A percentile compares a stretch with the other conserved stretches of the same genome.
Evolutionary conservation across 2,888 invertebrate genomes (phyloP).

Genomic region (Dasypolia templi): DNA sequence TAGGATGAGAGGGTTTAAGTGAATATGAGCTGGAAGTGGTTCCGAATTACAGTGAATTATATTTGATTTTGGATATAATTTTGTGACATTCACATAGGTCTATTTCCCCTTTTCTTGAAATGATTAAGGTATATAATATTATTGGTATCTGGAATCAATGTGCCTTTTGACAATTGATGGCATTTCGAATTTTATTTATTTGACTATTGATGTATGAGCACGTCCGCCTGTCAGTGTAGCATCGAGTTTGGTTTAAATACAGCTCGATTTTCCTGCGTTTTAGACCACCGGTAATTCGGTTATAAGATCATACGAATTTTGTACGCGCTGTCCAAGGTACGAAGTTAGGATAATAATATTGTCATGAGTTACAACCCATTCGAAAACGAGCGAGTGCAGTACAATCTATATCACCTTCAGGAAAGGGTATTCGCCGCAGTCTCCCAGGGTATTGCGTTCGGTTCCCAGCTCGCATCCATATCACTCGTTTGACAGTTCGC

Average conservation of each 20-base stretch:
- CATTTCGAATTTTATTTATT: no score
- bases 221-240: neutral
- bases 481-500: slow-evolving; percentile 34
- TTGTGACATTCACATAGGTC: neutral
- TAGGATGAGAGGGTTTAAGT: slow-evolving; percentile 17
- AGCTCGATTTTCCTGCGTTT: neutral
- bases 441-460: slow-evolving; percentile 11
- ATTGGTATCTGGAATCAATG: neutral
- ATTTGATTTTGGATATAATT: slow-evolving; percentile 4
- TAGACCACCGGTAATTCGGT: neutral
- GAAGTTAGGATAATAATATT: neutral
- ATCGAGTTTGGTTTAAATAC: neutral
- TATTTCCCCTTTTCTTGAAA: neutral
- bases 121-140: neutral
- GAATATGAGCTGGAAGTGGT: slow-evolving; percentile 30
- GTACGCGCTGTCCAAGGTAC: neutral
- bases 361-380: neutral
- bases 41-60: slow-evolving; percentile 9
- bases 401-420: slow-evolving; percentile 1
- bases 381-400: neutral
- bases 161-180: neutral
- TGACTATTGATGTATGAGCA: neutral
- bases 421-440: slow-evolving; percentile 10
- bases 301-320: neutral
- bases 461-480: slow-evolving; percentile 36